Conservation (phyloP, 2,888 invertebrate species). For the Nipponacmea schrenckii region DNA sequence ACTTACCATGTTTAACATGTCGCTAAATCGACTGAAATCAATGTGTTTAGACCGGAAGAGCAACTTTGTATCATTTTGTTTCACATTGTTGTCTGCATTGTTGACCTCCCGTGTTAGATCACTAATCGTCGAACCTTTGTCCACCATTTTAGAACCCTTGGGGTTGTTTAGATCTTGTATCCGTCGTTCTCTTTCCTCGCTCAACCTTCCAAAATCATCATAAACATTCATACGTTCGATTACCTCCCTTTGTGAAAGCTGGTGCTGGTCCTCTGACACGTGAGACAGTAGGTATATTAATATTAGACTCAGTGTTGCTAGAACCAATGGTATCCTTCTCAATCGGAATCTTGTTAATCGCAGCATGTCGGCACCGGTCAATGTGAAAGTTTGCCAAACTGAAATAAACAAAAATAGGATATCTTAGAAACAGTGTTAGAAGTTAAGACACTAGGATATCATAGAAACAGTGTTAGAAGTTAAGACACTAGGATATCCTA, state of each 20-base stretch:
- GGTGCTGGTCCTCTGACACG: neutral
- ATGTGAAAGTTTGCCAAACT: too few relatives aligned
- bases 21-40: neutral
- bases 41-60: neutral
- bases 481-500: too few relatives aligned
- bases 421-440: too few relatives aligned
- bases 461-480: too few relatives aligned
- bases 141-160: neutral
- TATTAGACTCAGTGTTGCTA: neutral
- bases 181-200: neutral
- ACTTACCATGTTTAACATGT: neutral
- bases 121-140: neutral
- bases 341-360: neutral
- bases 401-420: too few relatives aligned
- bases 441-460: too few relatives aligned
- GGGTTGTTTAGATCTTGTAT: neutral
- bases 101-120: neutral
- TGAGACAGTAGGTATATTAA: neutral
- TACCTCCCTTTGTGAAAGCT: neutral
- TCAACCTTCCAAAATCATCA: neutral
- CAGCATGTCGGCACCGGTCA: neutral
- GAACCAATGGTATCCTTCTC: neutral
- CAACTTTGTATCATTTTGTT: neutral
- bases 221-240: neutral
- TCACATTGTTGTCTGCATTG: neutral